Evolutionary conservation across 2,888 invertebrate species (phyloP).

Genomic region (Torymus texanus): DNA sequence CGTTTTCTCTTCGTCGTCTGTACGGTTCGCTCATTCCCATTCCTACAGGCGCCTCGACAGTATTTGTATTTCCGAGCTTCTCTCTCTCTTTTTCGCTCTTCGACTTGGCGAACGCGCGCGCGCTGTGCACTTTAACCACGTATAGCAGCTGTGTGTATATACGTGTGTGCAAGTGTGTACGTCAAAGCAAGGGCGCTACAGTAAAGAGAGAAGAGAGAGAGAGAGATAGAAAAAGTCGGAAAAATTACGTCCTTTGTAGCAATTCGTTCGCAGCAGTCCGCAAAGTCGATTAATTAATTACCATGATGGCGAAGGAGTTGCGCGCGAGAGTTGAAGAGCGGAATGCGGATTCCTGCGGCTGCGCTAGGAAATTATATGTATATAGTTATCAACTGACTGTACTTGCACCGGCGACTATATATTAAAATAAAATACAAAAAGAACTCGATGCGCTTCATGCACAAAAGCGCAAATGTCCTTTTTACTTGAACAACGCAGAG

Average conservation of each 20-base stretch:
- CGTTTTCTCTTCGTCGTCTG: constrained; percentile 14
- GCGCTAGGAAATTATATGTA: background rate
- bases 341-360: background rate
- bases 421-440: too few relatives aligned
- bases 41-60: constrained; percentile 31
- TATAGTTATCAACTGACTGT: too few relatives aligned
- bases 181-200: background rate
- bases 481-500: too few relatives aligned
- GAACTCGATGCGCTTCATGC: too few relatives aligned
- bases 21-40: constrained; percentile 37
- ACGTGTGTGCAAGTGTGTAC: background rate
- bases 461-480: too few relatives aligned
- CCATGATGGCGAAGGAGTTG: background rate
- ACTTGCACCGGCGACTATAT: too few relatives aligned
- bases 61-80: constrained; percentile 59
- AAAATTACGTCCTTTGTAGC: too few relatives aligned
- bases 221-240: too few relatives aligned
- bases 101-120: constrained; percentile 7
- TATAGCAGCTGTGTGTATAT: background rate
- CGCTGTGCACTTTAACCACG: constrained; percentile 23
- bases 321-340: background rate
- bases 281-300: constrained; percentile 32
- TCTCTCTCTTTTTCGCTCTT: constrained; percentile 48
- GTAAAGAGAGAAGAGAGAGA: background rate
- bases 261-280: background rate